Conservation (phyloP, 2,113 vertebrate species). For the Mustelus asterias region DNA sequence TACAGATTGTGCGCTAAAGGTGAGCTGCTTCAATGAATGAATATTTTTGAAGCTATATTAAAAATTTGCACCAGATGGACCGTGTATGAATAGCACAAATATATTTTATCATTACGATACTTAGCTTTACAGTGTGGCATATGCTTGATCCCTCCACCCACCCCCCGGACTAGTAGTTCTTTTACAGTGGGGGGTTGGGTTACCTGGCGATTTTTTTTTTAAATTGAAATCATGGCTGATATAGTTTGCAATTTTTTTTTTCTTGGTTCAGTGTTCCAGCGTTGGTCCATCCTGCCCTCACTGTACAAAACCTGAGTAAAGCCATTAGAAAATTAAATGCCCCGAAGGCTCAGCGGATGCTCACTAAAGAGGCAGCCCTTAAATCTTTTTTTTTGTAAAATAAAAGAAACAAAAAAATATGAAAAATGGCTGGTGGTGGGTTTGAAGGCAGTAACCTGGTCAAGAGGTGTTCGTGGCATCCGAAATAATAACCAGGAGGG, state of each 20-base stretch:
- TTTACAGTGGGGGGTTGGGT: not conserved
- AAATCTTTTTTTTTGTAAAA: not conserved
- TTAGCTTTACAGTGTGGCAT: slow-evolving; percentile 17
- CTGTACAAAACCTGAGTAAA: not conserved
- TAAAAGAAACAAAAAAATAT: not conserved
- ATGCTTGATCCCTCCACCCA: not conserved
- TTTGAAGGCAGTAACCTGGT: not conserved
- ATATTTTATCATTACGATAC: not conserved
- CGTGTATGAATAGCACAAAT: slow-evolving; percentile 23
- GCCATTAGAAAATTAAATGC: not conserved
- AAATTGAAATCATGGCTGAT: not conserved
- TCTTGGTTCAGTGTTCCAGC: not conserved
- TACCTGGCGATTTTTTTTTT: not conserved
- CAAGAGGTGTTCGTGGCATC: too few relatives aligned
- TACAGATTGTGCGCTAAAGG: not conserved
- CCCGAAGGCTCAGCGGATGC: not conserved
- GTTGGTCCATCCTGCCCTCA: not conserved
- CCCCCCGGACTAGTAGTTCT: not conserved
- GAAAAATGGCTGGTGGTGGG: not conserved
- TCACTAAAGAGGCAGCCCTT: not conserved
- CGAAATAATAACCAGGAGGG: not conserved
- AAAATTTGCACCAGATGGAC: not conserved
- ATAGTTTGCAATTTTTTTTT: not conserved
- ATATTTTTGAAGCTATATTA: not conserved
- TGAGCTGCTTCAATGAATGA: not conserved